Base-by-base conservation (phyloP, 2,888 invertebrate genomes). In the Schizotus pectinicornis region DNA sequence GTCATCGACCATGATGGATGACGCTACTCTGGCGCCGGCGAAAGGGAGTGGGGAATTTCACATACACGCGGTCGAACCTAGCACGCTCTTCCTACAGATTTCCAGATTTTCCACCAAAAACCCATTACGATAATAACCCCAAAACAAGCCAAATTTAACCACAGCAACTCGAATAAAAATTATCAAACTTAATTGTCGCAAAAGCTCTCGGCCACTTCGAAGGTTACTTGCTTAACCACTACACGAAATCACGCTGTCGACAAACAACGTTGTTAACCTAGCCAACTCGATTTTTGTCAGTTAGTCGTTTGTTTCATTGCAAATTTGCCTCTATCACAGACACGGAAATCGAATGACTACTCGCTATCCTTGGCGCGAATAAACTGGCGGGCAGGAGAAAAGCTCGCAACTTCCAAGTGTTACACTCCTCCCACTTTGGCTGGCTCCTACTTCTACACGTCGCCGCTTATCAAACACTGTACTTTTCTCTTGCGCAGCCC, bases 1-100 rank as follows among this genome's bases (percentile, higher is more conserved):
- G 81, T 81, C 82, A 81, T 80, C 80, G 78, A 82, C 84, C 84
- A 85, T 85, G 84, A 85, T 85, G 84, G 84, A 85, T 85, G 79
- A 76, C 79, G 77, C 74, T 68, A 65, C 61, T 60, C 66, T 69
- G 68, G 68, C 70, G 72, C 71, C 73, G 67, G 69, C 70, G 68
- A 67, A 58, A 58, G 68, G 65, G 68, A 61, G 62, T 61, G 67
- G 67, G 67, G 65, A 63, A 63, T 35, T 53, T 57, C 38, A 49
- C 57, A 37, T 56, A 61, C 68, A 69, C 67, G 68, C 69, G 70
- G 70, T 66, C 48, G 45, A 58, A 50, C 46, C 8, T 38, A 59
- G 46, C 47, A 49, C 46, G 53, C 43, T 49, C 34, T 45, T 45
- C 32, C 11, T 7, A 7, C 3, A 32, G 33, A 42, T 31, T 42